Conservation (phyloP, 2,888 invertebrate genomes). For the Nomada ferruginata region DNA sequence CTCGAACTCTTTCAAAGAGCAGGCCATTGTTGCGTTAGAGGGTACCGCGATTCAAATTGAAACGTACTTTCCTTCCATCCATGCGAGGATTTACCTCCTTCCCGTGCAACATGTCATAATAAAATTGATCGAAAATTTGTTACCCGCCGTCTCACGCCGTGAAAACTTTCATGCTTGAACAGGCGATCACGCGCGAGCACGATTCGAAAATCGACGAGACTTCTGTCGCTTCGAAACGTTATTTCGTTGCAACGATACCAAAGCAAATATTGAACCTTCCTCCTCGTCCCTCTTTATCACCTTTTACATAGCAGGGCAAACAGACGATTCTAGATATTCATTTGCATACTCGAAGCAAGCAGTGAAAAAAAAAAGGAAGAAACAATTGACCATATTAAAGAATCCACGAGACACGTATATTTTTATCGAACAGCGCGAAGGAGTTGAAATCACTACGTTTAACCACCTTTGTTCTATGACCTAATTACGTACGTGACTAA, state of each 20-base stretch:
- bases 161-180: conserved; percentile 6
- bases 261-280: conserved; percentile 14
- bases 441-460: conserved; percentile 18
- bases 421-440: background rate
- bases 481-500: background rate
- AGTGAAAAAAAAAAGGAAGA: background rate
- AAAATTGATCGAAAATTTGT: conserved; percentile 43
- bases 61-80: conserved; percentile 33
- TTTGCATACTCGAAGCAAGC: too few relatives aligned
- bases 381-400: background rate
- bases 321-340: background rate
- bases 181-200: background rate
- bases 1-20: conserved; percentile 19
- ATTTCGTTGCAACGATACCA: background rate
- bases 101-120: conserved; percentile 36
- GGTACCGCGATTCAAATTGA: conserved; percentile 51
- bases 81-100: background rate
- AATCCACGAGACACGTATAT: background rate
- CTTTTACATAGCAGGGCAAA: background rate
- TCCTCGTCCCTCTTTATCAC: background rate
- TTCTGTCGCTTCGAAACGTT: background rate
- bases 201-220: background rate
- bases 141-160: background rate
- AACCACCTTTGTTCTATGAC: background rate
- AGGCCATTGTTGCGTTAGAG: conserved; percentile 37